Conservation (phyloP, 1,140 invertebrate genomes). For the Sitodiplosis mosellana region DNA sequence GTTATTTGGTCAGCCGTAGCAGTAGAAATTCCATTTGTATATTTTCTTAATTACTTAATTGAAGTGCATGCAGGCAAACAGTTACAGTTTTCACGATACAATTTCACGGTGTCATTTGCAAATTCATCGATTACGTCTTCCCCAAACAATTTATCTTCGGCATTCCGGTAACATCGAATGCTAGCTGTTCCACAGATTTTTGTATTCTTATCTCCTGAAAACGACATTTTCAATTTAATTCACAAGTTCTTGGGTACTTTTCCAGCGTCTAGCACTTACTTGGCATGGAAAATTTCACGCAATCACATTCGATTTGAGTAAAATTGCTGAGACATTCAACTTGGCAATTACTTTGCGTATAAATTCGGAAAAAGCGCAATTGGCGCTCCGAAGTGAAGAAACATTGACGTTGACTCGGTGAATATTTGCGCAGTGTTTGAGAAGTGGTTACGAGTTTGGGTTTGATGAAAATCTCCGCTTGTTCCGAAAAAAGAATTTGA, state of each 20-base stretch:
- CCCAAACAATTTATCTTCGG: conserved; percentile 20
- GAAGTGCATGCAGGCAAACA: conserved; percentile 39
- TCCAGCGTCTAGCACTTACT: conserved; percentile 25
- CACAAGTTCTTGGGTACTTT: neutral
- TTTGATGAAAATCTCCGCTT: conserved; percentile 31
- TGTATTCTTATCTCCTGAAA: conserved; percentile 20
- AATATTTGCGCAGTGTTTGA: conserved; percentile 29
- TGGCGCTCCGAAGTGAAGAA: conserved; percentile 37
- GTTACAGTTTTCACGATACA: conserved; percentile 24
- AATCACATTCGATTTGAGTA: conserved; percentile 32
- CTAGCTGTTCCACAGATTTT: conserved; percentile 26
- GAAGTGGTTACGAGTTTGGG: conserved; percentile 41
- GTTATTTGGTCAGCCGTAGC: too few relatives aligned
- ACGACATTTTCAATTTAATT: conserved; percentile 7
- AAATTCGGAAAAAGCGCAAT: conserved; percentile 38
- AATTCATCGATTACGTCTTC: conserved; percentile 19
- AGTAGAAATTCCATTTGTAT: too few relatives aligned
- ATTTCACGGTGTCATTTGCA: conserved; percentile 12
- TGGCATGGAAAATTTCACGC: conserved; percentile 43
- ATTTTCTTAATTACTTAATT: too few relatives aligned
- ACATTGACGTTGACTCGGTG: conserved; percentile 29
- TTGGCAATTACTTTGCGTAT: conserved; percentile 41
- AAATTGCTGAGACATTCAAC: conserved; percentile 44
- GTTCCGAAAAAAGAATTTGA: conserved; percentile 25
- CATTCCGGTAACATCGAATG: conserved; percentile 21